Evolutionary conservation across 2,797 vertebrate species (phyloP).

Genomic region (Oreortyx pictus): DNA sequence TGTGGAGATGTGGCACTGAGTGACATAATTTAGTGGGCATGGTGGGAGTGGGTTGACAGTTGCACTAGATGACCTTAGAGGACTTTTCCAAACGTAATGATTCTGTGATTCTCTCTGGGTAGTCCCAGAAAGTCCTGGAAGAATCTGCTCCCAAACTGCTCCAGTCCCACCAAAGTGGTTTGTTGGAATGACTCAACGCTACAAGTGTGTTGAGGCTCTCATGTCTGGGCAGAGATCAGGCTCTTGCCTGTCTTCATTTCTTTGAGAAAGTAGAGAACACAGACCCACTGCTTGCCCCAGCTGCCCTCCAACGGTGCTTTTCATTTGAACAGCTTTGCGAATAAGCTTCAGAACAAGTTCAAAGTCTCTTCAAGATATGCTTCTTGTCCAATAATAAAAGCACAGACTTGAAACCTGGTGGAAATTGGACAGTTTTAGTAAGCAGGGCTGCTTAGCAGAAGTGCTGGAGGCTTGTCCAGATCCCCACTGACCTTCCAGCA

Average conservation of each 20-base stretch:
- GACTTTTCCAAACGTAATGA: too few relatives aligned
- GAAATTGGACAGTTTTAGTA: background rate
- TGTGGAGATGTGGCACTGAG: too few relatives aligned
- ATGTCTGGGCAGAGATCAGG: background rate
- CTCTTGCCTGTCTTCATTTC: fast-evolving
- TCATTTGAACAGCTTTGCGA: background rate
- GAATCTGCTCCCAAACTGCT: background rate
- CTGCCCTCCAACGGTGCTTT: background rate
- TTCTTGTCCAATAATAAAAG: background rate
- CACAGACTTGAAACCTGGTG: background rate
- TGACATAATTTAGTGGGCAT: too few relatives aligned
- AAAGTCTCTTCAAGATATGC: background rate
- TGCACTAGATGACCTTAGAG: too few relatives aligned
- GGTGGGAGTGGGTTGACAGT: too few relatives aligned
- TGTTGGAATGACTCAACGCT: background rate
- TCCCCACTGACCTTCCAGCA: background rate
- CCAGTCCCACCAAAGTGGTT: background rate
- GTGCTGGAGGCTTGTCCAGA: background rate
- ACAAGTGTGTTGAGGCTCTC: background rate
- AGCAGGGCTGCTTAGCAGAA: background rate
- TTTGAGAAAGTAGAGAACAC: background rate
- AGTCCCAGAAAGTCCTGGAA: too few relatives aligned
- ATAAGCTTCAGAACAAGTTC: background rate
- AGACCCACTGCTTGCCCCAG: background rate
- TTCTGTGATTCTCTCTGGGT: background rate